Conservation (phyloP, 2,888 invertebrate species). For the Monoplex corrugatus region DNA sequence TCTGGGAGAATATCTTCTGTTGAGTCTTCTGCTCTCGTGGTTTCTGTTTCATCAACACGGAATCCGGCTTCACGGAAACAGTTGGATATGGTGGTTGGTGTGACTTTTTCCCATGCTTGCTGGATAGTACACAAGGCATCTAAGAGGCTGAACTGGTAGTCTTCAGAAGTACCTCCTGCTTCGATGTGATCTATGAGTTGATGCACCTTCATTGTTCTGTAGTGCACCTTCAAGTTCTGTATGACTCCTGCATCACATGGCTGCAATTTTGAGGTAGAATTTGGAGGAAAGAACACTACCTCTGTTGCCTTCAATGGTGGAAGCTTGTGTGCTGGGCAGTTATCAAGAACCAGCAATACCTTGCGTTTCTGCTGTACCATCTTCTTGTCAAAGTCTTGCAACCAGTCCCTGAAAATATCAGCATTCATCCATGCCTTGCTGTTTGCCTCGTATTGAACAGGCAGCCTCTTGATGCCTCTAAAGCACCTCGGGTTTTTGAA, state of each 20-base stretch:
- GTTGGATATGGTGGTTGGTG: constrained; percentile 6
- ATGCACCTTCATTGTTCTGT: constrained; percentile 14
- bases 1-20: constrained; percentile 30
- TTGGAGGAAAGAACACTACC: background rate
- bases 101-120: constrained; percentile 35
- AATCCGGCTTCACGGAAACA: constrained; percentile 18
- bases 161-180: constrained; percentile 20
- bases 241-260: constrained; percentile 19
- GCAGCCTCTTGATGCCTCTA: constrained; percentile 43
- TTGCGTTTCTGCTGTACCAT: constrained; percentile 5
- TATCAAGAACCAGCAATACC: constrained; percentile 25
- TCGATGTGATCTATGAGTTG: constrained; percentile 22
- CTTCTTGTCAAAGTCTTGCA: background rate
- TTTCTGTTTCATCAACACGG: constrained; percentile 21
- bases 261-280: background rate
- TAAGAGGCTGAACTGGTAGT: constrained; percentile 29
- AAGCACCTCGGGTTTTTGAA: constrained; percentile 52
- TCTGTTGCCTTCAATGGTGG: constrained; percentile 20
- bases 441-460: constrained; percentile 45
- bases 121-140: constrained; percentile 31
- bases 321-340: constrained; percentile 1
- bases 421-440: constrained; percentile 51
- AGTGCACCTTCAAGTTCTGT: constrained; percentile 15
- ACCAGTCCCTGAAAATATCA: constrained; percentile 46
- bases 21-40: background rate